Percentiles rank a stretch among this genome's conserved stretches.
Evolutionary conservation across 2,888 invertebrate genomes (phyloP).

Genomic region (Ochlodes sylvanus): DNA sequence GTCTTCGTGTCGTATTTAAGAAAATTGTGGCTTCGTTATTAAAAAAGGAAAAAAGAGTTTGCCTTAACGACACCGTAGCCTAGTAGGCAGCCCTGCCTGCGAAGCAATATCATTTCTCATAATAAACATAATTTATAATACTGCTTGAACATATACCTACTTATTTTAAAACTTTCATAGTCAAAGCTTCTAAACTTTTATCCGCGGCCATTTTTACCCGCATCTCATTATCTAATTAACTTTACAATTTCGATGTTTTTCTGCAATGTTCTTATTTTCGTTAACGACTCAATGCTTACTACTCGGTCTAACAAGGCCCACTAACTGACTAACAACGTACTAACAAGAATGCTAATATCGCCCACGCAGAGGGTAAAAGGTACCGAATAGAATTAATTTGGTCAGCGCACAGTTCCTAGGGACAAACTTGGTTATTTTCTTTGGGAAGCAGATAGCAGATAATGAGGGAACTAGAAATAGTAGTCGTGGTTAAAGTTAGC

Average conservation of each 20-base stretch:
- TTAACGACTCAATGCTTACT: constrained; percentile 47
- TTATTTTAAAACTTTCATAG: not conserved
- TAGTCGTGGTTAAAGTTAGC: not conserved
- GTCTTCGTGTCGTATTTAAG: too few relatives aligned
- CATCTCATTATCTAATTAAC: constrained; percentile 46
- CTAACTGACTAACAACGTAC: constrained; percentile 40
- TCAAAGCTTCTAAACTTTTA: not conserved
- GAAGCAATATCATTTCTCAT: too few relatives aligned
- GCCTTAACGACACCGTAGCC: too few relatives aligned
- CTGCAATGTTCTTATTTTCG: constrained; percentile 43
- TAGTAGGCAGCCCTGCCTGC: too few relatives aligned
- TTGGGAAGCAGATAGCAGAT: constrained; percentile 1
- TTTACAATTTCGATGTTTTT: constrained; percentile 25
- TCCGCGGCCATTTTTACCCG: constrained; percentile 23
- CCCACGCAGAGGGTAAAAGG: constrained; percentile 48
- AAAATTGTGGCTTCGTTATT: too few relatives aligned
- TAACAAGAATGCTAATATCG: constrained; percentile 48
- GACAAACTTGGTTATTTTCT: constrained; percentile 12
- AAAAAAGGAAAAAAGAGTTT: too few relatives aligned
- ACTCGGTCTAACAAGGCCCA: constrained; percentile 45
- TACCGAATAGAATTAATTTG: constrained; percentile 47
- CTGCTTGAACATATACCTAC: too few relatives aligned
- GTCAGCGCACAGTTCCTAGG: not conserved
- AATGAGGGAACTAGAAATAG: constrained; percentile 14
- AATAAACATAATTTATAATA: too few relatives aligned